Base-by-base conservation (phyloP, 2,888 invertebrate species). In the Xestia ashworthii region DNA sequence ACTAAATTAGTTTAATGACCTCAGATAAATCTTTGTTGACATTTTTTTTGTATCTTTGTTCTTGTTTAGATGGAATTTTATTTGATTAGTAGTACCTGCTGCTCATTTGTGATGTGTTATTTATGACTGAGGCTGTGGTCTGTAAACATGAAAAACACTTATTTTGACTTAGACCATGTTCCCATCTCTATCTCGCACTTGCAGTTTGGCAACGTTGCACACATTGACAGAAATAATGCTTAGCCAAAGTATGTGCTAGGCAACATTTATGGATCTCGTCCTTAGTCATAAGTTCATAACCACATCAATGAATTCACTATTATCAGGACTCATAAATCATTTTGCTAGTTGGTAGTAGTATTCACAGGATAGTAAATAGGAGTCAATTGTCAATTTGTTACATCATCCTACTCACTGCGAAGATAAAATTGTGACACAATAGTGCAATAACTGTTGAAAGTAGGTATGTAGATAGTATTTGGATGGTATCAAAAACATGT, bases 401-500 rank as follows among this genome's bases (percentile, higher is more conserved):
- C 64, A 87, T 79, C 67, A 77, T 76, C 38, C 50, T 72, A 78
- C 8, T 48, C 58, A 74, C 65, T 81, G 32, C 22, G 14, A 22
- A 62, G 62, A 79, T 79, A 73, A 83, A 74, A 65, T 74, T 75
- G 67, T 64, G 50, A 67, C 44, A 64, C 50, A 67, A 71, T 78
- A 78, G 53, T 86, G 71, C 65, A 71, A 73, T 67, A 74, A 62
- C 25, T 46, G 41, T 71, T 50, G 5, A 81, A 81, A 82, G 44
- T 75, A 32, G n/a, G n/a, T 32, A 41, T 58, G 11, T 71, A 55
- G 32, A 12, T 74, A 74, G 32, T 74, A 55, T 38, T 83, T 16
- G 60, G 60, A 60, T 64, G 3, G 6, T 66, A 69, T 82, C 22
- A 83, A 65, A 70, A 74, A 75, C 64, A 78, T 83, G 62, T 86